These are phyloP conservation scores for Halcyon chelicuti DNA, from an alignment of 2,797 vertebrate genomes.

Conservation along the genomic window DNA sequence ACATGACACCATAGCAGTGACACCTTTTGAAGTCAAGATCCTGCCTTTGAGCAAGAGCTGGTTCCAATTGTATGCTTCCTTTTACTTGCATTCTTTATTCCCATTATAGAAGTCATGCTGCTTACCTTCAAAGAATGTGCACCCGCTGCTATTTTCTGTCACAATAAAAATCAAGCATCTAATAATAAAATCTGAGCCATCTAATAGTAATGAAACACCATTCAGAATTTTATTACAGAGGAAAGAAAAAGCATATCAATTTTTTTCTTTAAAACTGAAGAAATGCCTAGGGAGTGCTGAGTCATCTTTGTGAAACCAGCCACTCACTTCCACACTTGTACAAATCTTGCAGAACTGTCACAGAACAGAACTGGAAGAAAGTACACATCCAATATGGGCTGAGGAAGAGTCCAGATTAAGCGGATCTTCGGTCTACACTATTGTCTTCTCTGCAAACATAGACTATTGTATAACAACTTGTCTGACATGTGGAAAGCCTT, in stretches of 20 bases:
- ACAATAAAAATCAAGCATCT: not conserved
- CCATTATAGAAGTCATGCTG: not conserved
- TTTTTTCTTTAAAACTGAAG: not conserved
- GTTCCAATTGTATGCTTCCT: not conserved
- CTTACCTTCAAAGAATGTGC: not conserved
- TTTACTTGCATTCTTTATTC: not conserved
- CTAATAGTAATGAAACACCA: not conserved
- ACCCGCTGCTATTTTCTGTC: not conserved
- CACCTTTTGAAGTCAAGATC: not conserved
- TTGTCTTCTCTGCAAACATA: not conserved
- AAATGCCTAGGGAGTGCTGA: not conserved
- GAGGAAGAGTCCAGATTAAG: not conserved
- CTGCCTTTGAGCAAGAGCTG: not conserved
- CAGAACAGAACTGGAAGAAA: not conserved
- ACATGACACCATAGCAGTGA: not conserved
- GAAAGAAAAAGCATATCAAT: not conserved
- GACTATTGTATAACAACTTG: not conserved
- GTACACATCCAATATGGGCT: fast-evolving
- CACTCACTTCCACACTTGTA: not conserved
- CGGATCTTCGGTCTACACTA: not conserved
- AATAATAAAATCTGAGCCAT: too few relatives aligned
- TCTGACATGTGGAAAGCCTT: not conserved
- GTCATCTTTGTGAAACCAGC: not conserved
- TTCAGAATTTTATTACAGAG: not conserved
- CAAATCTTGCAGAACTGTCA: not conserved